Conservation (phyloP, 2,113 vertebrate species). For the Osmerus mordax region DNA sequence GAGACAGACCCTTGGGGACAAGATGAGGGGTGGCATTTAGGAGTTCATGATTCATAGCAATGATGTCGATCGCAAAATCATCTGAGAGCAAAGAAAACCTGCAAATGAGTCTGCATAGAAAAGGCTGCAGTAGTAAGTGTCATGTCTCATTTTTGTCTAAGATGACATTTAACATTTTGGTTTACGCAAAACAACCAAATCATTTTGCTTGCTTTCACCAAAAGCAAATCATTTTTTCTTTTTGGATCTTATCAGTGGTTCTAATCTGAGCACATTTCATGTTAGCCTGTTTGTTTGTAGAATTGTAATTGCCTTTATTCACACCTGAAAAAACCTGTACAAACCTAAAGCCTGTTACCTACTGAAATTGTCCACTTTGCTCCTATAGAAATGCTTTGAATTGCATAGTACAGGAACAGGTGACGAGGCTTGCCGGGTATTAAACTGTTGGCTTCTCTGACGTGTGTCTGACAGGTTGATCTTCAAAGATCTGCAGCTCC, state of each 20-base stretch:
- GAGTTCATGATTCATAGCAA: background rate
- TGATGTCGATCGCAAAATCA: slow-evolving; percentile 5
- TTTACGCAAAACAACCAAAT: too few species aligned
- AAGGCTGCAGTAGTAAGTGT: background rate
- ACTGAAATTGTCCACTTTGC: too few species aligned
- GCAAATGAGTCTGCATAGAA: background rate
- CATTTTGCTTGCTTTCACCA: too few species aligned
- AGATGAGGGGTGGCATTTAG: background rate
- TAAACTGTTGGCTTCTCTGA: background rate
- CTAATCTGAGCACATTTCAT: too few species aligned
- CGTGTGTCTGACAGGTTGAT: slow-evolving; percentile 8
- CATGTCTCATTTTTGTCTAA: background rate
- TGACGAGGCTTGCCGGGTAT: background rate
- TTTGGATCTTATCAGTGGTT: too few species aligned
- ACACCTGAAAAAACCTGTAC: too few species aligned
- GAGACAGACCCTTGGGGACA: background rate
- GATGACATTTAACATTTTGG: background rate
- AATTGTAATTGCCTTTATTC: too few species aligned
- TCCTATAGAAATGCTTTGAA: too few species aligned
- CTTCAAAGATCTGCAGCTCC: slow-evolving; percentile 20
- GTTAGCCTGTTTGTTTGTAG: too few species aligned
- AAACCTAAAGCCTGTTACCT: too few species aligned
- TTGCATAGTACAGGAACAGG: background rate
- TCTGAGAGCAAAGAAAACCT: slow-evolving; percentile 47
- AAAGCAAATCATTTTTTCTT: too few species aligned